Percentiles rank a stretch among this genome's conserved stretches.
phyloP scores from a whole-genome alignment of 2,797 vertebrate genomes.

The Smutsia temminckii region DNA sequence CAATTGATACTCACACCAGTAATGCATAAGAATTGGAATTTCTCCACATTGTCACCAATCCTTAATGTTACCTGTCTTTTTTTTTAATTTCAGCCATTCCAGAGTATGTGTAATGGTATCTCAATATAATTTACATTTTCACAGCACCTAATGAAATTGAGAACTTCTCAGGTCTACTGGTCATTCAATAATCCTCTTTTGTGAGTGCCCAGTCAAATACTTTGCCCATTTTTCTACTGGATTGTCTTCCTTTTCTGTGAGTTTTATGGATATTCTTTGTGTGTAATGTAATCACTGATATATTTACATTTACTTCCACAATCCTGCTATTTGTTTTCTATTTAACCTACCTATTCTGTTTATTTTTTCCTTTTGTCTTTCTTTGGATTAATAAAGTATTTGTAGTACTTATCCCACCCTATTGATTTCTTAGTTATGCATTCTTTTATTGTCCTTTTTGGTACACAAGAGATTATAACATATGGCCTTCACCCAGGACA shows the following conservation, averaged over 20 bases:
- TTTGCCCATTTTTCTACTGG: neutral
- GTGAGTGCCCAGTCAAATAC: neutral
- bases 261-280: neutral
- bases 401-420: neutral
- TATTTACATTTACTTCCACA: neutral
- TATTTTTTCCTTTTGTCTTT: neutral
- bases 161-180: neutral
- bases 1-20: neutral
- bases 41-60: neutral
- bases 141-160: neutral
- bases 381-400: neutral
- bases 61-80: neutral
- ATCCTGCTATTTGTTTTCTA: neutral
- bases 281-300: neutral
- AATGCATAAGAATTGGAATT: neutral
- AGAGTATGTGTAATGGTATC: neutral
- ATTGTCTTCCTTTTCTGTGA: neutral
- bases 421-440: neutral
- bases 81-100: neutral
- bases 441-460: slow-evolving; percentile 5
- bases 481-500: neutral
- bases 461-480: neutral
- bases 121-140: neutral
- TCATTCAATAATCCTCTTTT: neutral
- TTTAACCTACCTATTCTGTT: neutral